Conservation (phyloP, 2,113 vertebrate genomes). For the Pelodiscus sinensis region DNA sequence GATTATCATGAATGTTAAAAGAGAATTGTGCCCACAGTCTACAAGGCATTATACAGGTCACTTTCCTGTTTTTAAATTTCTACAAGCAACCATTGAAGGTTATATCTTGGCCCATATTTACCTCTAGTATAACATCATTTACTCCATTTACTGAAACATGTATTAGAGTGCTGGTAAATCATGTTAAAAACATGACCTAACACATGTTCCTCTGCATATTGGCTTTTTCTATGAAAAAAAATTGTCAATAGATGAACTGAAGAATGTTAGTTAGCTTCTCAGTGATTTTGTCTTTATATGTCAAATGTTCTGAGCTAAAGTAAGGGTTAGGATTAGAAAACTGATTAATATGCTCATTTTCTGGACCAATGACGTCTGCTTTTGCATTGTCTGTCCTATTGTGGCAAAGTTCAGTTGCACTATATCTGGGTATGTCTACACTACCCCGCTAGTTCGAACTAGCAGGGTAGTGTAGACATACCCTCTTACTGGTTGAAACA, state of each 20-base stretch:
- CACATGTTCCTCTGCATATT: not conserved
- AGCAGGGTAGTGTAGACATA: too few species aligned
- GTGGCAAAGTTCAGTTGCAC: not conserved
- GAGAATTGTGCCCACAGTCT: not conserved
- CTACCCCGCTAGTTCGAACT: too few species aligned
- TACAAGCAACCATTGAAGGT: not conserved
- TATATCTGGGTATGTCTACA: too few species aligned
- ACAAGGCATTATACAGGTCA: not conserved
- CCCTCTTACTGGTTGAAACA: not conserved
- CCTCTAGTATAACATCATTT: not conserved
- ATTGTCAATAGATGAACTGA: not conserved
- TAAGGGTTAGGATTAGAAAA: not conserved
- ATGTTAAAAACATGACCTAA: not conserved
- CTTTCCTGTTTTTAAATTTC: not conserved
- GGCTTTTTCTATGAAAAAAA: not conserved
- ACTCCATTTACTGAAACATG: not conserved
- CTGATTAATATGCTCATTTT: not conserved
- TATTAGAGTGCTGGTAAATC: not conserved
- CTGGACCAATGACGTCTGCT: not conserved
- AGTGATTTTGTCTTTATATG: not conserved
- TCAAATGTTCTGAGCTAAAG: not conserved
- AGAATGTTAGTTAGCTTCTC: not conserved
- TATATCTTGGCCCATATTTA: not conserved
- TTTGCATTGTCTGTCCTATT: not conserved
- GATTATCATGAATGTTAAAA: not conserved